A percentile compares a stretch with the other conserved stretches of the same genome.
These are phyloP conservation scores for Todus mexicanus DNA, from an alignment of 2,797 vertebrate genomes.

Conservation along the genomic window DNA sequence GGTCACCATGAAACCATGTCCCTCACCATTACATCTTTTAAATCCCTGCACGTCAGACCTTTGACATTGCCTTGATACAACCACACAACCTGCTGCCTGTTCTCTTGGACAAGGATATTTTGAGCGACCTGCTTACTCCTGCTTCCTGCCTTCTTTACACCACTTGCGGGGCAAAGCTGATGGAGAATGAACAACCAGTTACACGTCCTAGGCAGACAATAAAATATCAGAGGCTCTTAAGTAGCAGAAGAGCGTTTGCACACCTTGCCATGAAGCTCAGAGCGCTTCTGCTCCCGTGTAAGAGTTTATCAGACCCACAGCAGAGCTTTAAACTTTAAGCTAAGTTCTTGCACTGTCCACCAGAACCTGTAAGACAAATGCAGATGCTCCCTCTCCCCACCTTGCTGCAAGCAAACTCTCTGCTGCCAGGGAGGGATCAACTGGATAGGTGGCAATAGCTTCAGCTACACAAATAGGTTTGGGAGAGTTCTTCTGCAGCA, in stretches of 20 bases:
- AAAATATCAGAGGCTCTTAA: not conserved
- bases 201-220: not conserved
- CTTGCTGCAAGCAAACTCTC: not conserved
- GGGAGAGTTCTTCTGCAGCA: not conserved
- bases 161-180: not conserved
- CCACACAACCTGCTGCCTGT: not conserved
- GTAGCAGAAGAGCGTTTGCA: not conserved
- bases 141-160: not conserved
- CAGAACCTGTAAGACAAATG: not conserved
- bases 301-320: not conserved
- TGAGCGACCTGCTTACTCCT: not conserved
- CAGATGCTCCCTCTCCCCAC: rapidly evolving
- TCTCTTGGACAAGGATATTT: not conserved
- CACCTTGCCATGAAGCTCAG: not conserved
- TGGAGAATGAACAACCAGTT: not conserved
- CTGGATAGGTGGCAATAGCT: not conserved
- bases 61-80: not conserved
- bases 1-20: not conserved
- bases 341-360: not conserved
- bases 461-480: not conserved
- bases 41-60: not conserved
- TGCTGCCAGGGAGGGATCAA: not conserved
- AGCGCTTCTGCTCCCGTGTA: not conserved
- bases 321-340: not conserved
- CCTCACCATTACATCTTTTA: not conserved